Percentiles rank a stretch among this genome's conserved stretches.
phyloP scores from a whole-genome alignment of 1,140 invertebrate genomes.

The Coptotermes formosanus region DNA sequence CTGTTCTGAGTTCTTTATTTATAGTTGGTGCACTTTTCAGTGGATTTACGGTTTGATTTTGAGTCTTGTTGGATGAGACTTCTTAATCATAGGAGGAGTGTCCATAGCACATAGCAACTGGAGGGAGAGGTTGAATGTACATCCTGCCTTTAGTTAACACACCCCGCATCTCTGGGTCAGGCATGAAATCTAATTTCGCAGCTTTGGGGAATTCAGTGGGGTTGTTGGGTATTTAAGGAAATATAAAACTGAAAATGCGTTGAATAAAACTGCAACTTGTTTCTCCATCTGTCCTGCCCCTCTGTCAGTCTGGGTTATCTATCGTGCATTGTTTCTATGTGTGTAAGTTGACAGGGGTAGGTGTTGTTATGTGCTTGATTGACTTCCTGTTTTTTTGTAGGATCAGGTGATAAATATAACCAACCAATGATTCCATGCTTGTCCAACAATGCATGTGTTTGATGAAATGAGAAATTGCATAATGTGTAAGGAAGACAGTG shows the following conservation, averaged over 20 bases:
- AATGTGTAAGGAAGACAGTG: slow-evolving; percentile 19
- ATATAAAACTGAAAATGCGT: slow-evolving; percentile 10
- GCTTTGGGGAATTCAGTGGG: slow-evolving; percentile 31
- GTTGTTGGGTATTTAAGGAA: slow-evolving; percentile 23
- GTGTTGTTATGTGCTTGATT: slow-evolving; percentile 34
- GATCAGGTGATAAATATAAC: slow-evolving; percentile 29
- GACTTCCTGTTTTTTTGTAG: slow-evolving; percentile 34
- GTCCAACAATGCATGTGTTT: slow-evolving; percentile 38
- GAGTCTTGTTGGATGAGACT: slow-evolving; percentile 33
- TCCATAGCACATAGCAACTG: slow-evolving; percentile 34
- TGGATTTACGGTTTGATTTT: slow-evolving; percentile 35
- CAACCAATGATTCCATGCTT: slow-evolving; percentile 37
- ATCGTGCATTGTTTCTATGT: slow-evolving; percentile 6
- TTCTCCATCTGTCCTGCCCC: slow-evolving; percentile 22
- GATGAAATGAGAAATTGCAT: slow-evolving; percentile 33
- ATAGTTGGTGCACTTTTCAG: neutral
- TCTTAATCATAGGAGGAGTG: slow-evolving; percentile 35
- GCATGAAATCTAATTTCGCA: slow-evolving; percentile 30
- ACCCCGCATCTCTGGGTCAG: slow-evolving; percentile 32
- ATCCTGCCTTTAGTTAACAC: slow-evolving; percentile 3
- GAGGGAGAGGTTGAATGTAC: slow-evolving; percentile 31
- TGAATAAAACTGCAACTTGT: slow-evolving; percentile 27
- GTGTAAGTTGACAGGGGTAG: slow-evolving; percentile 25
- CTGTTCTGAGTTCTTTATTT: neutral
- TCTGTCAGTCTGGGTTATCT: slow-evolving; percentile 9